phyloP scores from a whole-genome alignment of 2,888 invertebrate genomes.

The Ichneumon xanthorius region DNA sequence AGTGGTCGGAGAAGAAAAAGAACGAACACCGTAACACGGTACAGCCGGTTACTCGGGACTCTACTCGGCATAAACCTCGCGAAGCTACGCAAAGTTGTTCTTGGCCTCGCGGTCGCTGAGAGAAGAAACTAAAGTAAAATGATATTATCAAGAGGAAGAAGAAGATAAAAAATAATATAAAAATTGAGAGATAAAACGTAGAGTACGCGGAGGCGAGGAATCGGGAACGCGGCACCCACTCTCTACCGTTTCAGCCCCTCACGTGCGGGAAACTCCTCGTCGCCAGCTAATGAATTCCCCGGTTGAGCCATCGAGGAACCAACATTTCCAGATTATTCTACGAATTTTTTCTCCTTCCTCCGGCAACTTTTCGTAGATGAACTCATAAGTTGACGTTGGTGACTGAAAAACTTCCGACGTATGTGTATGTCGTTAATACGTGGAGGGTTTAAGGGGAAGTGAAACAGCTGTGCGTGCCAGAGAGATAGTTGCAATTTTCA shows the following conservation, averaged over 20 bases:
- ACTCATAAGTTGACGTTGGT: too few relatives aligned
- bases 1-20: background rate
- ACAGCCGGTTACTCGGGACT: background rate
- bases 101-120: constrained; percentile 28
- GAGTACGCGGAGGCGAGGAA: background rate
- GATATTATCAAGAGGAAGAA: constrained; percentile 7
- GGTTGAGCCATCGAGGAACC: too few relatives aligned
- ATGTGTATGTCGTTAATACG: too few relatives aligned
- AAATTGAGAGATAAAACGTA: background rate
- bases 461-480: too few relatives aligned
- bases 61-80: constrained; percentile 1
- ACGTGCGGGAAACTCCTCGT: too few relatives aligned
- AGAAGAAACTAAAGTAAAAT: constrained; percentile 46
- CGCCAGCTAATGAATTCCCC: too few relatives aligned
- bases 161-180: background rate
- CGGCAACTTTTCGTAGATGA: too few relatives aligned
- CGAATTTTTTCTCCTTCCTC: too few relatives aligned
- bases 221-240: background rate
- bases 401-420: too few relatives aligned
- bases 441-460: background rate
- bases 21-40: constrained; percentile 1
- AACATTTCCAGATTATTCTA: too few relatives aligned
- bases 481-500: too few relatives aligned
- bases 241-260: background rate
- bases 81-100: constrained; percentile 35